Evolutionary conservation across 2,888 invertebrate genomes (phyloP).

Genomic region (Melieria crassipennis): DNA sequence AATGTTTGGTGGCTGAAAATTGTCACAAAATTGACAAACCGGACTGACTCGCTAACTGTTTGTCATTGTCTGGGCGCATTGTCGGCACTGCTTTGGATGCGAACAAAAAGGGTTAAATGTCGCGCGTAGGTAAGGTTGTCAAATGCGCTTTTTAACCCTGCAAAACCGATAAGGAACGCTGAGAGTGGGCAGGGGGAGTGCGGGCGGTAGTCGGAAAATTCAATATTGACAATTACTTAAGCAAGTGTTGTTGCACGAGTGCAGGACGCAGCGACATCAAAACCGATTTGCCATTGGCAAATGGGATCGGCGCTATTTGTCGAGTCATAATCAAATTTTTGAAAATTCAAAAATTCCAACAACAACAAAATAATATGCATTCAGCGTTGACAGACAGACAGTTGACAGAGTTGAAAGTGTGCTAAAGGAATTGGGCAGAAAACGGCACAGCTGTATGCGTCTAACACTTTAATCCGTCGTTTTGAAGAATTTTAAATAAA

Average conservation of each 20-base stretch:
- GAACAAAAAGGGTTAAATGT: constrained; percentile 23
- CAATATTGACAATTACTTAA: constrained; percentile 58
- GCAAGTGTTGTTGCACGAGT: constrained; percentile 18
- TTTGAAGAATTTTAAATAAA: too few relatives aligned
- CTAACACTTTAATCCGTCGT: too few relatives aligned
- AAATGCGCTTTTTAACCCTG: constrained; percentile 20
- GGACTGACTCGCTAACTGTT: neutral
- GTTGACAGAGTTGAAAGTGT: too few relatives aligned
- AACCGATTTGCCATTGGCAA: neutral
- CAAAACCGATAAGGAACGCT: neutral
- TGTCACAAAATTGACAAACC: constrained; percentile 35
- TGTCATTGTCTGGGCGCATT: neutral
- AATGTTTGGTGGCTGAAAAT: constrained; percentile 25
- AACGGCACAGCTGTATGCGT: too few relatives aligned
- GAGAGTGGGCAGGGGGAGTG: neutral
- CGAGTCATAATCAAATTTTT: constrained; percentile 49
- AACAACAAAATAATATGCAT: too few relatives aligned
- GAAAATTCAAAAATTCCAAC: constrained; percentile 13
- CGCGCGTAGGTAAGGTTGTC: neutral
- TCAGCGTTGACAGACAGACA: too few relatives aligned
- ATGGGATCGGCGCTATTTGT: constrained; percentile 43
- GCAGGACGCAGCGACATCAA: too few relatives aligned
- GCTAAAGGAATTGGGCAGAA: too few relatives aligned
- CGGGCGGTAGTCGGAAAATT: constrained; percentile 35
- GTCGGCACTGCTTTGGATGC: neutral